Evolutionary conservation across 2,113 vertebrate genomes (phyloP).

Genomic region (Lepidothrix coronata): DNA sequence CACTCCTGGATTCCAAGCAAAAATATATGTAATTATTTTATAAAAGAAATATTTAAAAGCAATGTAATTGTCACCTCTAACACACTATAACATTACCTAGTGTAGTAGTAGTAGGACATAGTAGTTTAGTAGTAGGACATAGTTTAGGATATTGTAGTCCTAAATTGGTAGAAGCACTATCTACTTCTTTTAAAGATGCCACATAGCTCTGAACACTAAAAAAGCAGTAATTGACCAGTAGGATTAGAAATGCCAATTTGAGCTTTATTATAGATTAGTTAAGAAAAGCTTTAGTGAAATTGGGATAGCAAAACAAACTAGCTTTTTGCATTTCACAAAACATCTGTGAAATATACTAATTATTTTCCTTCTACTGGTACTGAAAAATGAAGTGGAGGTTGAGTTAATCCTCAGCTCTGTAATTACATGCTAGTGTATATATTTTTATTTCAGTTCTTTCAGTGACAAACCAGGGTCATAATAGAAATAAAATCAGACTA

Average conservation of each 20-base stretch:
- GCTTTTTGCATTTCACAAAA: background rate
- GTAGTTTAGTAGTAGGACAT: too few species aligned
- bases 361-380: background rate
- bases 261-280: background rate
- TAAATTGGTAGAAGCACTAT: background rate
- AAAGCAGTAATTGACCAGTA: background rate
- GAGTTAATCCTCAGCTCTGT: background rate
- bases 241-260: background rate
- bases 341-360: background rate
- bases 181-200: background rate
- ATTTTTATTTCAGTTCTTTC: background rate
- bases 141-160: background rate
- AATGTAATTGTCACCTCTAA: background rate
- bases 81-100: background rate
- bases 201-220: background rate
- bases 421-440: background rate
- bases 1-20: background rate
- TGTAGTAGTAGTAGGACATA: too few species aligned
- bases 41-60: background rate
- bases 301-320: background rate
- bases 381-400: background rate
- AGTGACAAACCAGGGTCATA: rapidly evolving
- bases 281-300: background rate
- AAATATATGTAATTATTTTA: background rate
- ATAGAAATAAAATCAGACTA: background rate